A percentile compares a stretch with the other conserved stretches of the same genome.
phyloP scores from a whole-genome alignment of 2,113 vertebrate species.

The Phyllopteryx taeniolatus region DNA sequence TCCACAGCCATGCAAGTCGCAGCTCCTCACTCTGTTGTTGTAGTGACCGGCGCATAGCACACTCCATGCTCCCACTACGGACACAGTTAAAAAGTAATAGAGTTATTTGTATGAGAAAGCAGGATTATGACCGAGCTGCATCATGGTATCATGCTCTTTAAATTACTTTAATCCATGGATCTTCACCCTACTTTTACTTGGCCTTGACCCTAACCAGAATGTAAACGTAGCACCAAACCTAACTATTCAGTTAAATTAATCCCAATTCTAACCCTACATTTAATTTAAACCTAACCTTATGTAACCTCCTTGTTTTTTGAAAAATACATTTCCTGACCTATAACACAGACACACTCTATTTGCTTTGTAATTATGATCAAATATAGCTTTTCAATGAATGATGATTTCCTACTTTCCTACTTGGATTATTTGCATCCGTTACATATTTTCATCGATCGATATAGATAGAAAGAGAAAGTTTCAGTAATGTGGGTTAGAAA shows the following conservation, averaged over 20 bases:
- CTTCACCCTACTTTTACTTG: no score
- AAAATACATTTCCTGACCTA: not conserved
- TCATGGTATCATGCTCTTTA: no score
- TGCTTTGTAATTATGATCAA: not conserved
- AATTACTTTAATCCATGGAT: no score
- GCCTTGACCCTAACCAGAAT: no score
- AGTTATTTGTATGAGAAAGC: not conserved
- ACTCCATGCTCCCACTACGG: slow-evolving; percentile 52
- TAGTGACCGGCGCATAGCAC: slow-evolving; percentile 54
- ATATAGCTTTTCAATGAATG: no score
- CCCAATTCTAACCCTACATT: no score
- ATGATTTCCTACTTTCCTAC: not conserved
- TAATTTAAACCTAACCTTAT: no score
- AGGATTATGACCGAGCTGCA: no score
- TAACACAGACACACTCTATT: not conserved
- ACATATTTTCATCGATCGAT: not conserved
- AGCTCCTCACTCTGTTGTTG: slow-evolving; percentile 62
- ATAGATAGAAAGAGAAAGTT: not conserved
- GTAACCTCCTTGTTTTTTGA: not conserved
- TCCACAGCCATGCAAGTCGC: slow-evolving; percentile 58
- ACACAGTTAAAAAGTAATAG: not conserved
- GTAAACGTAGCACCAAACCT: no score
- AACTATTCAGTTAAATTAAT: no score
- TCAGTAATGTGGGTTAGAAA: not conserved
- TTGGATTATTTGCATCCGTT: not conserved